Evolutionary conservation across 2,797 vertebrate species (phyloP).

Genomic region (Liparis tanakae): DNA sequence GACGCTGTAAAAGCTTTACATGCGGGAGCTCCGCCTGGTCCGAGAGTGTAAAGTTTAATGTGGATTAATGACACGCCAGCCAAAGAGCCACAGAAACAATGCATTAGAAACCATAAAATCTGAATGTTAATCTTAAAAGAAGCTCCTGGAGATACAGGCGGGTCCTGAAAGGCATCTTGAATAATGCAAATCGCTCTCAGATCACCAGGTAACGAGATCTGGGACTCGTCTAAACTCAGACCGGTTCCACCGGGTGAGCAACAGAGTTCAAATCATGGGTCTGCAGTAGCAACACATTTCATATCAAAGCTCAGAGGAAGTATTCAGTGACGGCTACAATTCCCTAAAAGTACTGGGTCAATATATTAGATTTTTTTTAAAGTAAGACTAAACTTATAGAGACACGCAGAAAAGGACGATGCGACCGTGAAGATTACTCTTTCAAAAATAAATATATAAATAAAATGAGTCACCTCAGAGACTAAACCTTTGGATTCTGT

Average conservation of each 20-base stretch:
- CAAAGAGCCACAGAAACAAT: background rate
- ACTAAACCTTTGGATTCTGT: too few species aligned
- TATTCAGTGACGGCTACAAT: background rate
- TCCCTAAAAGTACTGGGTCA: background rate
- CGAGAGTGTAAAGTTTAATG: background rate
- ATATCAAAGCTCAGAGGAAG: background rate
- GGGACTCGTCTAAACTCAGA: slow-evolving; percentile 3
- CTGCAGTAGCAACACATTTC: background rate
- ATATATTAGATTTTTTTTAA: background rate
- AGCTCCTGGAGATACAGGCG: background rate
- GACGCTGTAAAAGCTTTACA: slow-evolving; percentile 21
- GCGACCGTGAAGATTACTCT: background rate
- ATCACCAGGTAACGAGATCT: slow-evolving; percentile 48
- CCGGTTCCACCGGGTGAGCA: slow-evolving; percentile 28
- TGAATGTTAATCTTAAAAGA: slow-evolving; percentile 18
- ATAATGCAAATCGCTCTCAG: slow-evolving; percentile 52
- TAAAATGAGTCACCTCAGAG: background rate
- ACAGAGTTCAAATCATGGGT: slow-evolving; percentile 14
- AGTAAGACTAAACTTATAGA: background rate
- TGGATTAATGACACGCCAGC: background rate
- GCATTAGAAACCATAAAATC: slow-evolving; percentile 9
- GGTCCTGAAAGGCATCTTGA: slow-evolving; percentile 36
- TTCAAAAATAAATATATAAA: background rate
- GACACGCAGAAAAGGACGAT: background rate
- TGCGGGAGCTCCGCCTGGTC: background rate